Evolutionary conservation across 2,113 vertebrate species (phyloP).

Genomic region (Machaerirhynchus nigripectus): DNA sequence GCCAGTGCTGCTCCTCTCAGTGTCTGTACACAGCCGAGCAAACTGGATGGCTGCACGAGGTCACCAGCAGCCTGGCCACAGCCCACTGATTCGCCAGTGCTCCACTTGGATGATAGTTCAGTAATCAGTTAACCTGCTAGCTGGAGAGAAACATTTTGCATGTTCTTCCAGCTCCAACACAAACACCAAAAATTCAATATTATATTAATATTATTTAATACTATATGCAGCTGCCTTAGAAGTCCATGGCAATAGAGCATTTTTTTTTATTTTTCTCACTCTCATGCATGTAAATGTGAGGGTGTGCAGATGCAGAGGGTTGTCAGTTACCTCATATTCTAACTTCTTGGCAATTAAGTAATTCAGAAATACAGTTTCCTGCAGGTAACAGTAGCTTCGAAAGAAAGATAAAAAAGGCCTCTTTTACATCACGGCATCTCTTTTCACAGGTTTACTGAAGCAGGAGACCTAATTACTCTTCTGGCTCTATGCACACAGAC

Average conservation of each 20-base stretch:
- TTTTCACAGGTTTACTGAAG: not conserved
- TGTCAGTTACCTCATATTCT: not conserved
- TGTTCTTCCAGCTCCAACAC: not conserved
- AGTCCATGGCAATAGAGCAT: not conserved
- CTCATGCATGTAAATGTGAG: not conserved
- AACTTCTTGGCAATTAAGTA: not conserved
- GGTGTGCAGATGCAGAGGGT: not conserved
- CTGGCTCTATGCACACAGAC: not conserved
- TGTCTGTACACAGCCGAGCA: not conserved
- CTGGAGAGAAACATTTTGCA: not conserved
- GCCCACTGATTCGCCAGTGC: not conserved
- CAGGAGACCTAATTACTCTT: not conserved
- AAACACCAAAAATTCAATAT: not conserved
- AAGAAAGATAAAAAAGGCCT: not conserved
- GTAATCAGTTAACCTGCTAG: not conserved
- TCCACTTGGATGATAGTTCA: not conserved
- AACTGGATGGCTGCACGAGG: rapidly evolving
- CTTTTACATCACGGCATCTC: not conserved
- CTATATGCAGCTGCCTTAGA: not conserved
- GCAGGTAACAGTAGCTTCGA: not conserved
- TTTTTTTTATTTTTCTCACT: not conserved
- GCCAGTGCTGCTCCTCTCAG: not conserved
- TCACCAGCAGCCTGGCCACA: not conserved
- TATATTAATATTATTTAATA: not conserved
- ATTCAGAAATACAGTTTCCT: not conserved